Evolutionary conservation across 1,140 invertebrate species (phyloP), one percentile per base, ranked within the genome.

Genomic region (Cephus cinctus): DNA sequence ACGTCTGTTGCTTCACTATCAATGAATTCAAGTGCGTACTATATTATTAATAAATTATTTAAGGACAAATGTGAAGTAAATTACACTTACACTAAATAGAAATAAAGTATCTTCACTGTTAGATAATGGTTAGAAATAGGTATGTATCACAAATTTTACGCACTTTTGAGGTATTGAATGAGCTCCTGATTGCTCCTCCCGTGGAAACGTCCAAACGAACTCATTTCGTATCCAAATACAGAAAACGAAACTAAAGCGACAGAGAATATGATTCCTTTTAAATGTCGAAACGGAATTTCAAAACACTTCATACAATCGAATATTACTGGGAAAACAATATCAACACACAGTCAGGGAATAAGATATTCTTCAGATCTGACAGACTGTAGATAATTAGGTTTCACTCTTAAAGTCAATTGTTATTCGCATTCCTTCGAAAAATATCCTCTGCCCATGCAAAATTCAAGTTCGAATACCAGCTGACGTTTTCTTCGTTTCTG

Each of bases 181-280:
- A 97, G 78, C 59, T 96, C 90, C n/a, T 79, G 74, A 80, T 96
- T 94, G 56, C 80, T 86, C 63, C 81, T 82, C 44, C 91, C 93
- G 67, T 91, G 86, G 55, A 90, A 94, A 65, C 91, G 78, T 86
- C 92, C 58, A 80, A 51, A 82, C 80, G 81, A 84, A 80, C 43
- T 52, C 67, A 67, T 70, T 16, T 55, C 39, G 19, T 42, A 43
- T 5, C 46, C 34, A 21, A 44, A 39, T 42, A 49, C 25, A 5
- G 31, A 22, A 39, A 54, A 27, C 27, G 55, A 43, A 30, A 54
- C 30, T 36, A 34, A 44, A 6, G 48, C 22, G 23, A 54, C n/a
- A n/a, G 49, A 20, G 34, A 55, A 21, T 46, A 45, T 40, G 15
- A 53, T 39, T 4, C 11, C 46, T 19, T 22, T 45, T 15, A 53